phyloP scores from a whole-genome alignment of 2,113 vertebrate species.

The Pimephales promelas region DNA sequence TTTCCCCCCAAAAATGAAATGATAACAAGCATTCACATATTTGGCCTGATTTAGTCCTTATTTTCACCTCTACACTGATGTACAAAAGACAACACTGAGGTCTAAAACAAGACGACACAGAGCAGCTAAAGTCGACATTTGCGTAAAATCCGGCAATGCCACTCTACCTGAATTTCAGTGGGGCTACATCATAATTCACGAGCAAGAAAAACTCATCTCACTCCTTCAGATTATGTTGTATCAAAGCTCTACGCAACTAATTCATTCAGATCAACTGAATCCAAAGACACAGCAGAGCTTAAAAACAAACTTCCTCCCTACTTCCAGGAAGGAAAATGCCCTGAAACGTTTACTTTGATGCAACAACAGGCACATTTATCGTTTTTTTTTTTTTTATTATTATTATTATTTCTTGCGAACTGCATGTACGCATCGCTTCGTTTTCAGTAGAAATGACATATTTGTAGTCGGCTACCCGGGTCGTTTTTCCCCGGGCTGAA shows the following conservation, averaged over 20 bases:
- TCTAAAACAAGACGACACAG: constrained; percentile 19
- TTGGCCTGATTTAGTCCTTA: background rate
- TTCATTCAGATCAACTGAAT: constrained; percentile 32
- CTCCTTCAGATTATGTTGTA: constrained; percentile 26
- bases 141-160: constrained; percentile 38
- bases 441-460: constrained; percentile 79
- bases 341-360: constrained; percentile 21
- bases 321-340: background rate
- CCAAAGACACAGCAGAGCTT: constrained; percentile 16
- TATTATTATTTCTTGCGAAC: background rate
- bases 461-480: constrained; percentile 75
- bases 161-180: constrained; percentile 51
- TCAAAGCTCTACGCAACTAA: constrained; percentile 6
- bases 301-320: background rate
- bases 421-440: background rate
- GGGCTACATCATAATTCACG: constrained; percentile 48
- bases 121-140: constrained; percentile 46
- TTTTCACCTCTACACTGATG: constrained; percentile 29
- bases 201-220: constrained; percentile 10
- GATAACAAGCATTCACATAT: background rate
- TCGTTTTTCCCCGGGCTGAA: constrained; percentile 82
- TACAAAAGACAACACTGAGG: constrained; percentile 37
- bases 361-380: background rate
- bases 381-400: background rate
- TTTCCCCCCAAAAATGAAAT: background rate